Base-by-base conservation (phyloP, 2,888 invertebrate genomes). In the Chymomyza fuscimana region DNA sequence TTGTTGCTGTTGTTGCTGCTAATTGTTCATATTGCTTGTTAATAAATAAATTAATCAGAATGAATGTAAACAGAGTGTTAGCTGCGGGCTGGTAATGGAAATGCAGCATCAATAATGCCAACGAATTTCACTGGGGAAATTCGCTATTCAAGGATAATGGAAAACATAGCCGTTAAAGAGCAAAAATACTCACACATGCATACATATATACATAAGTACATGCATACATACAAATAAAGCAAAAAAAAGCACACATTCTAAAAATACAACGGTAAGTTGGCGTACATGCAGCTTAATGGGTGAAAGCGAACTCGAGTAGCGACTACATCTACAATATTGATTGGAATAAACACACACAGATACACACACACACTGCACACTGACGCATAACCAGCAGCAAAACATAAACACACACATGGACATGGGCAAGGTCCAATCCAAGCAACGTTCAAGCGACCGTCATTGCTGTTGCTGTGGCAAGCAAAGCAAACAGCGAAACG, bases 91-190 rank as follows among this genome's bases (percentile, higher is more conserved):
- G n/a, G 29, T 5, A 9, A 52, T 15, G 22, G 40, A 58, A 22
- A 9, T 46, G 56, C 56, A 22, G 52, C 16, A n/a, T 15, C 60
- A 59, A 65, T 56, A 61, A 51, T 52, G 58, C 65, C 50, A 51
- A 16, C 29, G 7, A 75, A 78, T 88, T 88, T 78, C 73, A 5
- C 19, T 58, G 19, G 86, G 86, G 74, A 81, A 77, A 81, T 86
- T 86, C 86, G 82, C 80, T 77, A 81, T 86, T 86, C 88, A 88
- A 88, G 89, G 88, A 88, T 88, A 87, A 84, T 82, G 78, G 77
- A 77, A 80, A 79, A 73, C 76, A 83, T 77, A 77, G 80, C 80
- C 76, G 79, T 87, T 85, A 82, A 83, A 86, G 82, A 82, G 76
- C 79, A 12, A 58, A 58, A 54, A 54, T 19, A 54, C 22, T 3